A percentile compares a stretch with the other conserved stretches of the same genome.
phyloP scores from a whole-genome alignment of 2,113 vertebrate genomes.

The Felis chaus region DNA sequence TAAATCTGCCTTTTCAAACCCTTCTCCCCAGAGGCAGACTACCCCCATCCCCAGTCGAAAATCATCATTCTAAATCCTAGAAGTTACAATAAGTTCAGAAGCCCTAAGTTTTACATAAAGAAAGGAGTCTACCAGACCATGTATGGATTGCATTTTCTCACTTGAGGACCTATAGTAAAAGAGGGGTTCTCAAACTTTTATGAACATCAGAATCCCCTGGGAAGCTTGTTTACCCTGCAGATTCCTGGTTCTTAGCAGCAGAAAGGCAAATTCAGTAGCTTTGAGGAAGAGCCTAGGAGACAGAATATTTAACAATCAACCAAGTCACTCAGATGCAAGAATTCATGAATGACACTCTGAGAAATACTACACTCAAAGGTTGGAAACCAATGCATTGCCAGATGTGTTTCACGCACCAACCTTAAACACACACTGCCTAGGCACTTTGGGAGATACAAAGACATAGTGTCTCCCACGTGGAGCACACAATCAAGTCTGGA shows the following conservation, averaged over 20 bases:
- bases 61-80: background rate
- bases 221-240: background rate
- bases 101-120: background rate
- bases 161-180: background rate
- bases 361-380: background rate
- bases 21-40: background rate
- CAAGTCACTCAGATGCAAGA: background rate
- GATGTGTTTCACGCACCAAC: background rate
- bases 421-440: background rate
- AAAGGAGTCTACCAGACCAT: background rate
- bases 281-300: background rate
- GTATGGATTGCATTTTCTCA: background rate
- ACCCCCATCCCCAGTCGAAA: background rate
- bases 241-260: background rate
- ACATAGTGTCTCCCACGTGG: background rate
- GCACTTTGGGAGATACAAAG: background rate
- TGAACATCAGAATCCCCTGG: background rate
- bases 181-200: background rate
- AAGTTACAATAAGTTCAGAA: background rate
- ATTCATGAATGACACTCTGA: background rate
- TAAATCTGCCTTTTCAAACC: conserved; percentile 7
- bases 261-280: background rate
- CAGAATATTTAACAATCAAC: background rate
- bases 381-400: background rate
- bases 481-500: background rate